Conservation (phyloP, 2,888 invertebrate genomes). For the Nemotelus pantherinus region DNA sequence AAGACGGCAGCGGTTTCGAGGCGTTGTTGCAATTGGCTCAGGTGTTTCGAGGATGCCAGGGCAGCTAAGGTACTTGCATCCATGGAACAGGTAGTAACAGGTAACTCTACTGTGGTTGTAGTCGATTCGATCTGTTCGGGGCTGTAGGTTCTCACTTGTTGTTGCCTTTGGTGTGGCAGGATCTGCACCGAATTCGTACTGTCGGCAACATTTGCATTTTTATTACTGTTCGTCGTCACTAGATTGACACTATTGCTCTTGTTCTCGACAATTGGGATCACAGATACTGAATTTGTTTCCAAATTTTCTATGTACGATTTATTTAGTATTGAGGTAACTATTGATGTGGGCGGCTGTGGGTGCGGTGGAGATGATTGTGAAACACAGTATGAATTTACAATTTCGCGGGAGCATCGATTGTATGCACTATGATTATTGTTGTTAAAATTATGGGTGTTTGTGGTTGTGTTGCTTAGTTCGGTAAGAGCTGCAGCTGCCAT, state of each 20-base stretch:
- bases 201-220: constrained; percentile 9
- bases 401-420: constrained; percentile 33
- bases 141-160: constrained; percentile 8
- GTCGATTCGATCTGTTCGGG: constrained; percentile 16
- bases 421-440: constrained; percentile 45
- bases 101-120: constrained; percentile 32
- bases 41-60: constrained; percentile 52
- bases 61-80: constrained; percentile 43
- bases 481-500: constrained; percentile 64
- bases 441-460: constrained; percentile 50
- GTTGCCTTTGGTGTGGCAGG: not conserved
- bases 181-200: not conserved
- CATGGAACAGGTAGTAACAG: constrained; percentile 36
- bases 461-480: constrained; percentile 62
- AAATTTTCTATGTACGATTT: constrained; percentile 53
- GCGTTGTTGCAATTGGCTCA: constrained; percentile 61
- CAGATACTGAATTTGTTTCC: constrained; percentile 55
- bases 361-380: constrained; percentile 21
- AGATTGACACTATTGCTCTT: constrained; percentile 37
- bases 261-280: constrained; percentile 53
- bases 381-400: constrained; percentile 30
- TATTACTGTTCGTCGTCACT: constrained; percentile 30
- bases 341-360: constrained; percentile 54
- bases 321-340: constrained; percentile 56
- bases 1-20: constrained; percentile 64